Evolutionary conservation across 2,113 vertebrate species (phyloP).

Genomic region (Alces alces): DNA sequence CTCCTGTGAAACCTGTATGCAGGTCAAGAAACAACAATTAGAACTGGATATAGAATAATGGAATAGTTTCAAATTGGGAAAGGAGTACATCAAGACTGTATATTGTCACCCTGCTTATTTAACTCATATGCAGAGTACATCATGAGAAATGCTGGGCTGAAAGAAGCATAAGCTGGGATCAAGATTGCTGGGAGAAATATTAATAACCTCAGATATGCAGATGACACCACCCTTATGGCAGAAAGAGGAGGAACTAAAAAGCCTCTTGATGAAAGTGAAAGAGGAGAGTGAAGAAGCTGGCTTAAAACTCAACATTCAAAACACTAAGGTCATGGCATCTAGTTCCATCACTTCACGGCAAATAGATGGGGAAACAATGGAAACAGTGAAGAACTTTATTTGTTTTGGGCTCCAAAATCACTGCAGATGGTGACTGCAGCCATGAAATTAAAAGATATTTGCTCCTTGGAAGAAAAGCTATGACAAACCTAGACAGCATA

Average conservation of each 20-base stretch:
- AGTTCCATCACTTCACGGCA: neutral
- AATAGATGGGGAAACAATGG: neutral
- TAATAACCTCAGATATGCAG: neutral
- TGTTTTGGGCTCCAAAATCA: neutral
- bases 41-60: neutral
- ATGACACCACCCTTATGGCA: neutral
- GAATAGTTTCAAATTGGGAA: neutral
- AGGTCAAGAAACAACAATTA: neutral
- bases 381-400: neutral
- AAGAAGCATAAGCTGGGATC: neutral
- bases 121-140: neutral
- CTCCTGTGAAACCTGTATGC: neutral
- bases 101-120: neutral
- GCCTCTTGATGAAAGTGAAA: neutral
- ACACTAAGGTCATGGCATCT: neutral
- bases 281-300: neutral
- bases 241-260: neutral
- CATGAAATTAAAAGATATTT: neutral
- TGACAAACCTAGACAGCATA: neutral
- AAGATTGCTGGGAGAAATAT: neutral
- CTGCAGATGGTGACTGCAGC: neutral
- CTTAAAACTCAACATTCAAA: neutral
- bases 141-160: neutral
- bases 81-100: neutral
- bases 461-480: neutral